Evolutionary conservation across 2,888 invertebrate genomes (phyloP).

Genomic region (Apodemia hepburni): DNA sequence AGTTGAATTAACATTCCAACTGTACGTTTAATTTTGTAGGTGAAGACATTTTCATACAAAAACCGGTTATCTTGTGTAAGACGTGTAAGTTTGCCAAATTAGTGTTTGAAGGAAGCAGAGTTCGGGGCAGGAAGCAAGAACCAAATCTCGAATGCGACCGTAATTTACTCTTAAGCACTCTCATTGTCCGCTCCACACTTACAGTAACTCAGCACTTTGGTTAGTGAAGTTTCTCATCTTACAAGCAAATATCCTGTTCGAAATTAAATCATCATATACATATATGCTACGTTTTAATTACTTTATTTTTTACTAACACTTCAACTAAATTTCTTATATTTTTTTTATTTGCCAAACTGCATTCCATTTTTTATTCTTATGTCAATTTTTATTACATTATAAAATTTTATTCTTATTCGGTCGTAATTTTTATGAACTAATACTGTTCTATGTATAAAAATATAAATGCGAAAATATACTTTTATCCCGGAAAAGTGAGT

Average conservation of each 20-base stretch:
- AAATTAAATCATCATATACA: neutral
- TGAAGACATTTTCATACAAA: constrained; percentile 9
- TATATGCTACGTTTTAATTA: too few species aligned
- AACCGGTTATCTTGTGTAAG: constrained; percentile 17
- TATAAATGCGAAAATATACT: too few species aligned
- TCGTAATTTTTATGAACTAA: too few species aligned
- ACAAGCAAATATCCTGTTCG: constrained; percentile 17
- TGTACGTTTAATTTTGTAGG: neutral
- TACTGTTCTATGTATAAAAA: too few species aligned
- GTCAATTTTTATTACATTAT: too few species aligned
- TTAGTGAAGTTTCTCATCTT: constrained; percentile 26
- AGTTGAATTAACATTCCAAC: neutral
- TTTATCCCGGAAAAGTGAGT: too few species aligned
- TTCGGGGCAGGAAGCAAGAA: constrained; percentile 24
- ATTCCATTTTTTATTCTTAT: too few species aligned
- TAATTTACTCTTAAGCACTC: constrained; percentile 35
- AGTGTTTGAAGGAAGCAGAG: constrained; percentile 31
- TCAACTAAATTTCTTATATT: too few species aligned
- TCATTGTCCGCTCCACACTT: constrained; percentile 33
- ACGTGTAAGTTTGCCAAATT: constrained; percentile 34
- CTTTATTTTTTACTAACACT: too few species aligned
- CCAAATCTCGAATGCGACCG: constrained; percentile 34
- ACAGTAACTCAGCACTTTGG: constrained; percentile 29
- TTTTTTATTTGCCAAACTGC: too few species aligned
- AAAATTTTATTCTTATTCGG: too few species aligned